Evolutionary conservation across 2,113 vertebrate species (phyloP).

Genomic region (Petrocephalus microphthalmus): DNA sequence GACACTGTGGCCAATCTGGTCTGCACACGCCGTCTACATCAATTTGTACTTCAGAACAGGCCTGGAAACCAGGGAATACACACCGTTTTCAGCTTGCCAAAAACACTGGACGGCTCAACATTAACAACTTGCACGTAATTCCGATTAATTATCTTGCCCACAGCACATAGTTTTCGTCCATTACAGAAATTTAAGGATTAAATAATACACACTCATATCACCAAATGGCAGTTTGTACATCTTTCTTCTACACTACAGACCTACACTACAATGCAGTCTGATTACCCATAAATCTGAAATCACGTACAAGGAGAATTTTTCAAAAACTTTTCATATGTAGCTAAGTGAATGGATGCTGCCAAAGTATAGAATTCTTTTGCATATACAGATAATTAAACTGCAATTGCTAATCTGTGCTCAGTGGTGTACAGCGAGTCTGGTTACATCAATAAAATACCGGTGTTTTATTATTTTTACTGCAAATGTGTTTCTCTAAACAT

Average conservation of each 20-base stretch:
- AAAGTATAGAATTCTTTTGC: neutral
- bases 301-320: neutral
- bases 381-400: neutral
- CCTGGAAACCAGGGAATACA: slow-evolving; percentile 1
- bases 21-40: neutral
- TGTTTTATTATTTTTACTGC: neutral
- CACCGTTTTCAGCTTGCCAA: slow-evolving; percentile 4
- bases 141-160: neutral
- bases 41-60: neutral
- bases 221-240: neutral
- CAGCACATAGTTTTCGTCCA: neutral
- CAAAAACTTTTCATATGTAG: neutral
- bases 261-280: neutral
- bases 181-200: neutral
- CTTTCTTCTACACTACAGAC: neutral
- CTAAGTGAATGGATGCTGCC: neutral
- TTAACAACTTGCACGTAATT: neutral
- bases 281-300: neutral
- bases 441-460: neutral
- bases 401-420: neutral
- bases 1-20: slow-evolving; percentile 6
- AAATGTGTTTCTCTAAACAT: neutral
- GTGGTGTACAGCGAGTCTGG: neutral
- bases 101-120: neutral
- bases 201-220: neutral